Conservation (phyloP, 2,113 vertebrate genomes). For the Sphaerodactylus townsendi region DNA sequence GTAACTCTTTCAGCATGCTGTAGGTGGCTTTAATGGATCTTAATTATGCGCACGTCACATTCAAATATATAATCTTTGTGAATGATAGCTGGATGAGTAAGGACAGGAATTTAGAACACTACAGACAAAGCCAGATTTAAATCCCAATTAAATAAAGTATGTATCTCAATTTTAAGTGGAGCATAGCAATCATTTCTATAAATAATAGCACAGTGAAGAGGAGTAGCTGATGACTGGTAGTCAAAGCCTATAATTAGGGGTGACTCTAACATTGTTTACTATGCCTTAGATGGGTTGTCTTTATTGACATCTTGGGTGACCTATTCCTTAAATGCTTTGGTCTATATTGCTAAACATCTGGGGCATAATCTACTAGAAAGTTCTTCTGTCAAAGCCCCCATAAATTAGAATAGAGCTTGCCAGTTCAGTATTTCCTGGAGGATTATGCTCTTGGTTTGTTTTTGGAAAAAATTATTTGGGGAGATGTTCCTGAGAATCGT, state of each 20-base stretch:
- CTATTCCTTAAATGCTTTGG: constrained; percentile 22
- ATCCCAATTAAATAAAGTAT: constrained; percentile 56
- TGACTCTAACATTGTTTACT: constrained; percentile 67
- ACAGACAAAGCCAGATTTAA: constrained; percentile 48
- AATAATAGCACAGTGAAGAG: constrained; percentile 61
- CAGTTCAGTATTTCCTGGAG: neutral
- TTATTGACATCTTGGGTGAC: constrained; percentile 54
- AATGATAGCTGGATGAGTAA: constrained; percentile 72
- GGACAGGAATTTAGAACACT: constrained; percentile 73
- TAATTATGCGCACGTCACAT: constrained; percentile 74
- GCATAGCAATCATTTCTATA: constrained; percentile 62
- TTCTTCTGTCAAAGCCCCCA: neutral
- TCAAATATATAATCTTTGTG: constrained; percentile 71
- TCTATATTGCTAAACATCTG: constrained; percentile 48
- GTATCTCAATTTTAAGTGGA: constrained; percentile 43
- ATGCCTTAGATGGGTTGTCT: constrained; percentile 53
- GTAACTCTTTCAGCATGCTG: constrained; percentile 75
- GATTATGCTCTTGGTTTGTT: neutral
- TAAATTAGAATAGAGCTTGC: neutral
- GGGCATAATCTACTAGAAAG: neutral
- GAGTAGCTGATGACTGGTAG: constrained; percentile 46
- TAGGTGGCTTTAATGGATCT: constrained; percentile 77
- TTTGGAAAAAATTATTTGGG: constrained; percentile 1
- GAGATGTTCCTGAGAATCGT: neutral
- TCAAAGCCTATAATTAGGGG: constrained; percentile 52